These are phyloP conservation scores for Eubasilissa regina DNA, from an alignment of 1,140 invertebrate genomes.

Conservation along the genomic window DNA sequence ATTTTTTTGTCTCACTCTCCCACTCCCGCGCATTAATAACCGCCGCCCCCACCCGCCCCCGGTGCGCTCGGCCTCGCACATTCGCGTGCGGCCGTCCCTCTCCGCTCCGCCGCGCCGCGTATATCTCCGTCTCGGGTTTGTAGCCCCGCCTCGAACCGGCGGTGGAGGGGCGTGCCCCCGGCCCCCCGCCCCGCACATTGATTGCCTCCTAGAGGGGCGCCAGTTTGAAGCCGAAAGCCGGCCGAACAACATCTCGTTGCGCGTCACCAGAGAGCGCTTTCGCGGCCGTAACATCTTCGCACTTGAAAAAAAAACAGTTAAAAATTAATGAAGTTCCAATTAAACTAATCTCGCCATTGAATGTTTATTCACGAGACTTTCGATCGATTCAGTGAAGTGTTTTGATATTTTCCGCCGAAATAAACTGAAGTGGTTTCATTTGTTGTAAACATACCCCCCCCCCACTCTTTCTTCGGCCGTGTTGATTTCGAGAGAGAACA, in stretches of 20 bases:
- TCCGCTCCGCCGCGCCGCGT: background rate
- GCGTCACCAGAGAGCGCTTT: constrained; percentile 32
- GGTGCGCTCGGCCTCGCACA: constrained; percentile 31
- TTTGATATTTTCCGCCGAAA: constrained; percentile 17
- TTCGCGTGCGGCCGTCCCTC: constrained; percentile 15
- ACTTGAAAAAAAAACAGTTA: constrained; percentile 41
- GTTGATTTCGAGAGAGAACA: constrained; percentile 42
- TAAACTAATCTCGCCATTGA: constrained; percentile 5
- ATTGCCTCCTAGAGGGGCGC: constrained; percentile 47
- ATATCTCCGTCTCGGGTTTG: constrained; percentile 31
- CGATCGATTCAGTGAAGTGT: constrained; percentile 35
- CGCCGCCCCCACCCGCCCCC: constrained; percentile 45
- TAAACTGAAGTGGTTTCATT: constrained; percentile 41
- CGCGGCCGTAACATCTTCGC: constrained; percentile 44
- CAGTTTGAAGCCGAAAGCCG: constrained; percentile 52
- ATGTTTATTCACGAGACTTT: constrained; percentile 25
- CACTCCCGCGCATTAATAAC: constrained; percentile 59
- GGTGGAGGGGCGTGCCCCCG: constrained; percentile 45
- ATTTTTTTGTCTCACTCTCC: constrained; percentile 61
- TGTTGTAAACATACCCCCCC: constrained; percentile 45
- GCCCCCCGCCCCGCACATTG: constrained; percentile 49
- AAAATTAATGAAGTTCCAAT: constrained; percentile 33
- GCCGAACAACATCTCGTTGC: constrained; percentile 42
- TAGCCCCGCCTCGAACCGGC: constrained; percentile 39
- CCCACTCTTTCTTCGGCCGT: constrained; percentile 23